These are phyloP conservation scores for Dipus sagitta DNA, from an alignment of 2,797 vertebrate species.

Conservation along the genomic window DNA sequence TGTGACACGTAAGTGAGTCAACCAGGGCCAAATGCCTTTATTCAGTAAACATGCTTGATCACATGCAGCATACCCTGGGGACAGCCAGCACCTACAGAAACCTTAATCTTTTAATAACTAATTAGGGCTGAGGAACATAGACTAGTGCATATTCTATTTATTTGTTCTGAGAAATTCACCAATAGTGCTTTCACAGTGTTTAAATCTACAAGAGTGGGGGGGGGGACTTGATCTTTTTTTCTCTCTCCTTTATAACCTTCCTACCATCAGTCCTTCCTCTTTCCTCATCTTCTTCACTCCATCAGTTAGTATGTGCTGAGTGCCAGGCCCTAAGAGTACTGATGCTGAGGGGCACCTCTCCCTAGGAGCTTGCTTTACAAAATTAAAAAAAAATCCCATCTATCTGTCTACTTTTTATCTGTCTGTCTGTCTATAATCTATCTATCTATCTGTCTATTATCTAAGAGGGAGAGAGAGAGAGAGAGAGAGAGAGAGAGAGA, in stretches of 20 bases:
- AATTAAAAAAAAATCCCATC: too few species aligned
- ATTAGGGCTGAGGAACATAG: not conserved
- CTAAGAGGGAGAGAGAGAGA: too few species aligned
- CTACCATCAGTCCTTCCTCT: not conserved
- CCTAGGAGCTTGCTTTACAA: not conserved
- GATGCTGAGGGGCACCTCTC: not conserved
- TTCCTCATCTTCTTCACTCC: not conserved
- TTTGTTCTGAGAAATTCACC: constrained; percentile 36
- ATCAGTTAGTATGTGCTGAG: not conserved
- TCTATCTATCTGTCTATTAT: too few species aligned
- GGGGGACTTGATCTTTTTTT: too few species aligned
- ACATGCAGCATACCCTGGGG: not conserved
- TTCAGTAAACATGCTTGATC: not conserved
- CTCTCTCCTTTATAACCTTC: not conserved
- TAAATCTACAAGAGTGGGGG: constrained; percentile 41
- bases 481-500: too few species aligned
- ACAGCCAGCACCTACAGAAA: not conserved
- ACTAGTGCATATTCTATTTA: not conserved
- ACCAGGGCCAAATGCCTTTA: not conserved
- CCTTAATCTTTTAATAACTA: not conserved
- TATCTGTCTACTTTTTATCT: too few species aligned
- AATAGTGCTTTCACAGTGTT: not conserved
- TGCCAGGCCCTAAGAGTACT: not conserved
- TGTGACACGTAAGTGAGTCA: fast-evolving
- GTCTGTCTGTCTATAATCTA: too few species aligned